Evolutionary conservation across 2,797 vertebrate species (phyloP), one percentile per base, ranked within the genome.

Genomic region (Perodicticus potto): DNA sequence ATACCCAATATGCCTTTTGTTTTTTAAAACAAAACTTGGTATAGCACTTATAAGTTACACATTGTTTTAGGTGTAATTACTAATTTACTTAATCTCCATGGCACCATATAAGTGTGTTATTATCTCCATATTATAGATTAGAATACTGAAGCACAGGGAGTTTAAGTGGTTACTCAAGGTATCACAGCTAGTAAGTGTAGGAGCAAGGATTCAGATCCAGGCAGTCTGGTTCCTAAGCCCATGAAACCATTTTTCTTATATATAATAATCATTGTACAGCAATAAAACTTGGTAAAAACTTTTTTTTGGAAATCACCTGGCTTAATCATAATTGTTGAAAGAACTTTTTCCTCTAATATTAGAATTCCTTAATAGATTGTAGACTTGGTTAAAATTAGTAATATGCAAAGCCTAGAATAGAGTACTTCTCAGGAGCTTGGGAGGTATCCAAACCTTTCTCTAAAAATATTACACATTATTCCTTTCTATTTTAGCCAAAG

Each of bases 301-400:
- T 84, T 81, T 80, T 69, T 91, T 81, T 82, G 34, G 63, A 82
- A 34, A 72, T 93, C 65, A 83, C 72, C 43, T 89, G 37, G 49
- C 49, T 23, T 80, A 55, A 81, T n/a, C 34, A 37, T 57, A 89
- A 86, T 59, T 63, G 32, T 59, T 88, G 57, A 93, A 89, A 93
- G 20, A 85, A 86, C 65, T 69, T 73, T 86, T 92, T 53, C 34
- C 67, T 81, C 16, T 7, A 59, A 23, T 82, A 76, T 93, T 29
- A 74, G 69, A 92, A 87, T 88, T 73, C 25, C 49, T 89, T 78
- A 40, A 23, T 78, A 70, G 14, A 29, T n/a, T 10, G 61, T 88
- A 92, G 57, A 82, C 70, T 81, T 74, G 16, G 32, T 96, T n/a
- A 88, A 85, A 96, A 89, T 94, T 29, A 87, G 22, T 94, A 65